Percentiles rank a stretch among this genome's conserved stretches.
phyloP scores from a whole-genome alignment of 2,888 invertebrate species.

The Corbicula japonica region DNA sequence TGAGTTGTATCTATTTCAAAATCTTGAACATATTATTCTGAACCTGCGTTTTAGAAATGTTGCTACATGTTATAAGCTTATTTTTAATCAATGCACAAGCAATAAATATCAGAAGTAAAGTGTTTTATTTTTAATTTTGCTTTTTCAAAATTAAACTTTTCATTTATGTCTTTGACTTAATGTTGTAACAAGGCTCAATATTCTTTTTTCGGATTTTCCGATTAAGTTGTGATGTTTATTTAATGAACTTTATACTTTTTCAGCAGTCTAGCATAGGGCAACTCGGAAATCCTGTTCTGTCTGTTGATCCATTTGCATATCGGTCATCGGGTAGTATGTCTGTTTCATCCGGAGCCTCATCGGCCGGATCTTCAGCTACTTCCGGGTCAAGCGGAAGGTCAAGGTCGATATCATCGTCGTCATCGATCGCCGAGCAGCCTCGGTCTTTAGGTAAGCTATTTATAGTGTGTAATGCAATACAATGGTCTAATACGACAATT shows the following conservation, averaged over 20 bases:
- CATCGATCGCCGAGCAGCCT: background rate
- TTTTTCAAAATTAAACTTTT: background rate
- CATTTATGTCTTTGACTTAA: background rate
- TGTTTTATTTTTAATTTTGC: conserved; percentile 1
- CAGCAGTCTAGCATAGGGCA: conserved; percentile 9
- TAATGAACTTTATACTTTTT: background rate
- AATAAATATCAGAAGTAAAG: background rate
- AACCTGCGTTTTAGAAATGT: background rate
- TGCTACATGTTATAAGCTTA: background rate
- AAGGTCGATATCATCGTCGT: conserved; percentile 4
- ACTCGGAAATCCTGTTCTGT: conserved; percentile 13
- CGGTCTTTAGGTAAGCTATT: conserved; percentile 6
- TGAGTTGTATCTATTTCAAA: too few relatives aligned
- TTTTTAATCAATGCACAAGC: background rate
- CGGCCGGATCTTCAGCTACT: conserved; percentile 27
- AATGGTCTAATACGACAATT: too few relatives aligned
- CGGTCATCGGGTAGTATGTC: background rate
- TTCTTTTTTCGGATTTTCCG: background rate
- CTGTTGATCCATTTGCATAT: conserved; percentile 11
- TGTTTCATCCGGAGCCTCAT: conserved; percentile 33
- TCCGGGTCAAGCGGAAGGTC: conserved; percentile 16
- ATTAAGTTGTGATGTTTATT: background rate
- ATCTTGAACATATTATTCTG: background rate
- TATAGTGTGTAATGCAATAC: too few relatives aligned
- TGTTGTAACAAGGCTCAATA: background rate